A percentile compares a stretch with the other conserved stretches of the same genome.
Conservation (phyloP, 2,113 vertebrate species). For the Oostethus manadensis region DNA sequence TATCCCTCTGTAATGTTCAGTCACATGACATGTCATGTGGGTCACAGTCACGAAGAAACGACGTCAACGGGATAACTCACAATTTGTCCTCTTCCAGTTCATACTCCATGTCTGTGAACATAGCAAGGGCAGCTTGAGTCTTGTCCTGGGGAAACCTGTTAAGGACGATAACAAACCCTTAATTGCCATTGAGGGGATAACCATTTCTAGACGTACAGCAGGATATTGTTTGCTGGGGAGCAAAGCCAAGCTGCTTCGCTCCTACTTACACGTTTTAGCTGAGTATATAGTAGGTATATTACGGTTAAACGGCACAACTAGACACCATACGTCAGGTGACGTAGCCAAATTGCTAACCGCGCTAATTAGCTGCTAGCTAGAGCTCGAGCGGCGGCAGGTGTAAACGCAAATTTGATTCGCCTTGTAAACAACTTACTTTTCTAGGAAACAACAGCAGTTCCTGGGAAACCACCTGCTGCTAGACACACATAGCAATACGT, state of each 20-base stretch:
- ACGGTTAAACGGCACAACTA: too few species aligned
- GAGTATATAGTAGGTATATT: too few species aligned
- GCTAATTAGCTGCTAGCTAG: constrained; percentile 28
- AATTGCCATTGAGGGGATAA: not conserved
- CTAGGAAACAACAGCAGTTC: not conserved
- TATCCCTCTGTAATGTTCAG: constrained; percentile 77
- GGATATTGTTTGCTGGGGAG: too few species aligned
- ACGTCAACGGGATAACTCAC: constrained; percentile 73
- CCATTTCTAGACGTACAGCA: not conserved
- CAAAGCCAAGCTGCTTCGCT: too few species aligned
- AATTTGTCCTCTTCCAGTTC: constrained; percentile 96
- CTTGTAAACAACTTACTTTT: constrained; percentile 24
- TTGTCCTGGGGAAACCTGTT: constrained; percentile 22
- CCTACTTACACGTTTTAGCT: too few species aligned
- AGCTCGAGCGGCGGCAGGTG: constrained; percentile 11
- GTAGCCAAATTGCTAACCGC: not conserved
- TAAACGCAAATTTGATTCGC: not conserved
- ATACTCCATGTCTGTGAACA: constrained; percentile 95
- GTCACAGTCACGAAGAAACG: too few species aligned
- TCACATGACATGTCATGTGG: not conserved
- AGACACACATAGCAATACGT: not conserved
- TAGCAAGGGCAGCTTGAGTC: constrained; percentile 36
- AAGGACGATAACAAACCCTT: not conserved
- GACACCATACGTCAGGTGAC: not conserved
- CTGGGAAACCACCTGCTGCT: not conserved